Conservation (phyloP, 2,797 vertebrate species). For the Sternotherus odoratus region DNA sequence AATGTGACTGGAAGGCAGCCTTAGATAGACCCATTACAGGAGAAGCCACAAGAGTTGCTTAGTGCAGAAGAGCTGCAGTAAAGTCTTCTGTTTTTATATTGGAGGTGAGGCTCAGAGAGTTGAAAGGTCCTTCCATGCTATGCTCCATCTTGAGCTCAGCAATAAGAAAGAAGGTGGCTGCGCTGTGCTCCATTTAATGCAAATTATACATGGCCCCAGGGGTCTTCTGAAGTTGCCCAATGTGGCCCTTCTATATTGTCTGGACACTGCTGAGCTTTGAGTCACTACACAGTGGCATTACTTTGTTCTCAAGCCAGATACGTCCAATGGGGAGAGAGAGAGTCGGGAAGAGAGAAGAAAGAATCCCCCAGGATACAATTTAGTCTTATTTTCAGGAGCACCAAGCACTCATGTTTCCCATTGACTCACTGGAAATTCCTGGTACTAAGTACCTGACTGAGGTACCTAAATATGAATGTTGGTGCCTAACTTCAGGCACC, state of each 20-base stretch:
- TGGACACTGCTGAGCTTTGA: background rate
- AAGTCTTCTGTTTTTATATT: background rate
- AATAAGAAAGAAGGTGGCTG: background rate
- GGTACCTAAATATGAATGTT: background rate
- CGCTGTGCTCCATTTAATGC: background rate
- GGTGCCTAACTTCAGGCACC: fast-evolving
- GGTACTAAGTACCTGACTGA: no score
- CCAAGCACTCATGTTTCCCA: fast-evolving
- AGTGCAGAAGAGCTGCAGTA: background rate
- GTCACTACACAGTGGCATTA: background rate
- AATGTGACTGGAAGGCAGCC: background rate
- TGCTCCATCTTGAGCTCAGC: background rate
- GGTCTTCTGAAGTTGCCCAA: background rate
- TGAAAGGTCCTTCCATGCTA: background rate
- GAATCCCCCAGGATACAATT: no score
- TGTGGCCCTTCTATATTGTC: background rate
- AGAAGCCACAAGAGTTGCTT: background rate
- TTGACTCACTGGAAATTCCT: background rate
- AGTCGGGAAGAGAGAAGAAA: background rate
- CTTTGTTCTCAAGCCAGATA: background rate
- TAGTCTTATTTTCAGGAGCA: background rate
- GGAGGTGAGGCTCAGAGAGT: background rate
- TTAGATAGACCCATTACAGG: background rate
- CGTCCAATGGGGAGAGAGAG: background rate
- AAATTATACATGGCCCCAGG: background rate